Conservation (phyloP, 2,113 vertebrate genomes). For the Cryptotis parvus region DNA sequence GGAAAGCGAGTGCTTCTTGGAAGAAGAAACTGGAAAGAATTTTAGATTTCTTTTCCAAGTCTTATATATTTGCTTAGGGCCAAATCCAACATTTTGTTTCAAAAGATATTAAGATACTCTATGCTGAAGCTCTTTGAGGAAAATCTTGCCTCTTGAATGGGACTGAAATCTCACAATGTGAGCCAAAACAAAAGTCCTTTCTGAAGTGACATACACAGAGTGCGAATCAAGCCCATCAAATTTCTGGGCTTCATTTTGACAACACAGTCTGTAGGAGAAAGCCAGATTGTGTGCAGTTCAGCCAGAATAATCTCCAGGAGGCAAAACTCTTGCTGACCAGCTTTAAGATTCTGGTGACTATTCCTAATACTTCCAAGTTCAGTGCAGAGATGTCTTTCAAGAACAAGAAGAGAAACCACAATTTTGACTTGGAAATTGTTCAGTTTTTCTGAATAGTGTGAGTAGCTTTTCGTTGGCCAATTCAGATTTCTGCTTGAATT, state of each 20-base stretch:
- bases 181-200: neutral
- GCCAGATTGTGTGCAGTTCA: neutral
- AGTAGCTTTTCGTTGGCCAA: neutral
- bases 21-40: constrained; percentile 31
- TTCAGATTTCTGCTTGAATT: neutral
- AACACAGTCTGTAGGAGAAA: neutral
- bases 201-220: neutral
- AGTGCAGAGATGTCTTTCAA: neutral
- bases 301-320: neutral
- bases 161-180: neutral
- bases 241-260: neutral
- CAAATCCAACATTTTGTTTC: constrained; percentile 55
- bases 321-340: neutral
- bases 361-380: neutral
- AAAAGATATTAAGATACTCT: no score
- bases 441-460: neutral
- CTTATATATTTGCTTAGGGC: constrained; percentile 8
- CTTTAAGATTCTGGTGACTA: neutral
- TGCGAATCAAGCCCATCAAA: neutral
- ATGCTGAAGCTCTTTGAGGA: constrained; percentile 49
- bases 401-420: neutral
- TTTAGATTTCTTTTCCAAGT: constrained; percentile 59
- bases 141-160: constrained; percentile 3
- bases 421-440: neutral
- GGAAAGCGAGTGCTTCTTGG: constrained; percentile 14